Base-by-base conservation (phyloP, 1,140 invertebrate genomes). In the Anastrepha obliqua region DNA sequence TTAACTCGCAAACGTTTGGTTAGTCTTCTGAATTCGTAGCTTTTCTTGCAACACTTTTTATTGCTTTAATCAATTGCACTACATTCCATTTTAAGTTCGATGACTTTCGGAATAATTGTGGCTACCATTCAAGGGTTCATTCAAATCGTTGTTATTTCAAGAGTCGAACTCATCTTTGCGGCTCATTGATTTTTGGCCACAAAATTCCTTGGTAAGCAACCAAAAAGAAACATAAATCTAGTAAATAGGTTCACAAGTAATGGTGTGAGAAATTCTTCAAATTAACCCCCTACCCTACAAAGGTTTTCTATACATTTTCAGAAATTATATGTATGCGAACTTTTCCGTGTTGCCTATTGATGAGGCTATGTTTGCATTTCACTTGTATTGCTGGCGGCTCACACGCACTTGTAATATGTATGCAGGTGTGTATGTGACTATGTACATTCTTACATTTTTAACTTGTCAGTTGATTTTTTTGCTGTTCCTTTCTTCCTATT, bases 131-230 rank as follows among this genome's bases (percentile, higher is more conserved):
- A 42, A 20, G 9, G 65, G 65, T 11, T 67, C 65, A 67, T 39
- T 39, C 9, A 65, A 29, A 29, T 17, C 64, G 29, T 6, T 8
- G 64, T 3, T 65, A 11, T 65, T 17, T 39, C 64, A 65, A 65
- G 64, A 65, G 39, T 65, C 39, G 64, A 65, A 29, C 64, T 39
- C 64, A 65, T 65, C 64, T 65, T 42, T 65, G 64, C 20, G 64
- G 64, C 64, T 65, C 64, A 65, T 65, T 67, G 65, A 67, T 67
- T 67, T 67, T 39, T 67, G 39, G 65, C 11, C 65, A 67, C 65
- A 42, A 67, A 67, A 42, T 8, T 29, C 20, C 13, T 39, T 42
- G 6, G 20, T 42, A 42, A 39, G 29, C 65, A 67, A 42, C 20
- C n/a, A 11, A 11, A 67, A 39, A 67, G 29, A 39, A 13, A 29